Evolutionary conservation across 2,113 vertebrate genomes (phyloP), one percentile per base, ranked within the genome.

Genomic region (Sylvia atricapilla): DNA sequence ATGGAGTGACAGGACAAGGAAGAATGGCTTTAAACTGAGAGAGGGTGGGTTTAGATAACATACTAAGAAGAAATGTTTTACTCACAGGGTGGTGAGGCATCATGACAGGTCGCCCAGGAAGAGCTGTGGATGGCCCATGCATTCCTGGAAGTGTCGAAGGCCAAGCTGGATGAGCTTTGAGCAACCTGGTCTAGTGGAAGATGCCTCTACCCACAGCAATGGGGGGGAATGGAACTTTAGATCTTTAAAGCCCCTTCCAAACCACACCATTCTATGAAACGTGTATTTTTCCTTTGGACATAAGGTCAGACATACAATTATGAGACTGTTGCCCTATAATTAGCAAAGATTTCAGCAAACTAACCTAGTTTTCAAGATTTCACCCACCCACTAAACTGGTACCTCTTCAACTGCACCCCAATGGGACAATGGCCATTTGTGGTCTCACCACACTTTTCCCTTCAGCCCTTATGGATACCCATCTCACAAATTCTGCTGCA

Each of bases 211-310:
- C 49, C 35, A 18, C 35, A 77, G 39, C 64, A 69, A 6, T 0
- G 0, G 23, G 2, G 3, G 18, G 6, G 7, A 50, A 23, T 28
- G 11, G 47, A 79, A 70, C 13, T 55, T 56, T 6, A 16, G 14
- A 33, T 64, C 13, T 49, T 37, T 50, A 33, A 58, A 27, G 27
- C 5, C 37, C 60, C 15, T 59, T 81, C 52, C 68, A 81, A 52
- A 73, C 44, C 44, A 82, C 20, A 17, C 10, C 16, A 12, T n/a
- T 75, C 53, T 46, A 53, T 7, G 37, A 74, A 49, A 55, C 4
- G 9, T 16, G 6, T 67, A 5, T n/a, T 85, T 91, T 83, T 77
- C 37, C 37, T 75, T 66, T 27, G 53, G 53, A 76, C 5, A 2
- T 28, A 76, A 46, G 49, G 55, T 55, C 50, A 76, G 52, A 47